Percentiles rank a stretch among this genome's conserved stretches.
Conservation (phyloP, 2,797 vertebrate genomes). For the Chelonia mydas region DNA sequence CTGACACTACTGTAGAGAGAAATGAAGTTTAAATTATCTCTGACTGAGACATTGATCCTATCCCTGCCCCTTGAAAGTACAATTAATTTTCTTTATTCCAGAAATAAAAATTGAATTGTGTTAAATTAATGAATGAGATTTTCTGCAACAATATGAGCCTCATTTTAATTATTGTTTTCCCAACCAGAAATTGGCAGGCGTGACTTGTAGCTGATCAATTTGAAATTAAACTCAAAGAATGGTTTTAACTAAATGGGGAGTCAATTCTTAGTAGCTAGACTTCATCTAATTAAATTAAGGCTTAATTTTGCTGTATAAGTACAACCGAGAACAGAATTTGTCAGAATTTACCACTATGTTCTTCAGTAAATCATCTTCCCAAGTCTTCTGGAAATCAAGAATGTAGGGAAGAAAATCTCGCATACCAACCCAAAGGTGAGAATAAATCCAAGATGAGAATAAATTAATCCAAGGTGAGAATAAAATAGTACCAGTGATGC, state of each 20-base stretch:
- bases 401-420: background rate
- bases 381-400: background rate
- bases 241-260: background rate
- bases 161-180: background rate
- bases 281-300: background rate
- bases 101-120: background rate
- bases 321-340: background rate
- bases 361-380: background rate
- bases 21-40: background rate
- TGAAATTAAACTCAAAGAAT: background rate
- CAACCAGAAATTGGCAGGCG: background rate
- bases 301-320: background rate
- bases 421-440: background rate
- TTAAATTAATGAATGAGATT: background rate
- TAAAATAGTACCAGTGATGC: background rate
- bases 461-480: background rate
- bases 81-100: background rate
- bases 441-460: background rate
- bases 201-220: background rate
- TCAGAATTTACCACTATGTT: background rate
- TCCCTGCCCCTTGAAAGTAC: background rate
- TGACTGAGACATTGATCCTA: background rate
- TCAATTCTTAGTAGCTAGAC: background rate
- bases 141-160: background rate
- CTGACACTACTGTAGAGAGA: background rate